Evolutionary conservation across 2,113 vertebrate species (phyloP), one percentile per base, ranked within the genome.

Genomic region (Phyllopteryx taeniolatus): DNA sequence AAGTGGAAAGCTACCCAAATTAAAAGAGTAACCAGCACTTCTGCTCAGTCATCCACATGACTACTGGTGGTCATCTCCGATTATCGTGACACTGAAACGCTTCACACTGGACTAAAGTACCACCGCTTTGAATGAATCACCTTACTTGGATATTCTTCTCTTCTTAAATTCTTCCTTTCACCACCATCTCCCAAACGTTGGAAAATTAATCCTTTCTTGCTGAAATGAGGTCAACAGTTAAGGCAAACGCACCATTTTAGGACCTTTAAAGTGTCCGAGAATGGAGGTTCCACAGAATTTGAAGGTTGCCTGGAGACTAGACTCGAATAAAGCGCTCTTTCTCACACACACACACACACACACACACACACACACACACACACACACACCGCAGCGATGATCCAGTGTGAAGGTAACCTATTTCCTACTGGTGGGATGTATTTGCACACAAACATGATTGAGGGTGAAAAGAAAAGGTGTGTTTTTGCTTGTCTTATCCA

Each of bases 381-480:
- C 63, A 44, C 61, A 57, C 46, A 43, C 31, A 73, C 64, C 68
- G 44, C 20, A 73, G 67, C 62, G 65, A 51, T 57, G 79, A 84
- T 80, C 67, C 61, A 71, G 53, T 66, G 74, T 65, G 66, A 72
- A 75, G 72, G 79, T 76, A 72, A 75, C 70, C 71, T 59, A 71
- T 64, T 77, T 81, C 73, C 69, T 64, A 70, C 66, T 67, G 19
- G 67, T 60, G 66, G 74, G 67, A 78, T 49, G 73, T 82, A 84
- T 81, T 74, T 72, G 47, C 74, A 47, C 51, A 57, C 75, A 79
- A 76, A 71, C 73, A 39, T 70, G 54, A 43, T 33, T 63, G 69
- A 63, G 42, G 5, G 31, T 10, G 64, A 22, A 57, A 51, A 56
- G 56, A 68, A 69, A 72, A 44, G 69, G 57, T n/a, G 11, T 73